Conservation (phyloP, 2,888 invertebrate species). For the Polyommatus iphigenia region DNA sequence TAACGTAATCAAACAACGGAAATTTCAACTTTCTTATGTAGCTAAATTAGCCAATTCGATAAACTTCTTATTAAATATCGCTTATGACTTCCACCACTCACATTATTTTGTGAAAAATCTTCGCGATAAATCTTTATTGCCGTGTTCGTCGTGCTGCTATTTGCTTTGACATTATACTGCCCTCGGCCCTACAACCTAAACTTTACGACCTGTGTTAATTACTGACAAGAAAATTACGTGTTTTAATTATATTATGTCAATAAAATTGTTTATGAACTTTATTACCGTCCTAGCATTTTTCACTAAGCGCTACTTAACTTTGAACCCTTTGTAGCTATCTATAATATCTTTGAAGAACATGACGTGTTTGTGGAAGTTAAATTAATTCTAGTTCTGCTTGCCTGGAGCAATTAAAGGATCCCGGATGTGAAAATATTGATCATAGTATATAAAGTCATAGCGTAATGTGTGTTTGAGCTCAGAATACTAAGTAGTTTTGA, state of each 20-base stretch:
- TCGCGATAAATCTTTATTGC: constrained; percentile 75
- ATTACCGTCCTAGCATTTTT: no score
- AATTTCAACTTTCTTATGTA: no score
- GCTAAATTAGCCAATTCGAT: no score
- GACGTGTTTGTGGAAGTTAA: background rate
- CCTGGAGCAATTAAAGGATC: constrained; percentile 4
- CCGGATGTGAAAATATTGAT: constrained; percentile 19
- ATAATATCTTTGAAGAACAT: background rate
- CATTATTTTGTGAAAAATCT: constrained; percentile 62
- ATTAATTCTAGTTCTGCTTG: constrained; percentile 6
- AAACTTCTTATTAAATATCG: no score
- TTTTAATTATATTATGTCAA: background rate
- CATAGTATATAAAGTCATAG: no score
- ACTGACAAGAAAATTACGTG: background rate
- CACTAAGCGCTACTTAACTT: no score
- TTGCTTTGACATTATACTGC: constrained; percentile 69
- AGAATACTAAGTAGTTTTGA: background rate
- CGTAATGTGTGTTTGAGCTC: background rate
- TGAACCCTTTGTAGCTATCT: background rate
- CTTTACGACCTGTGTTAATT: constrained; percentile 39
- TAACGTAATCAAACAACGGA: no score
- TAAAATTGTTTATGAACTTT: background rate
- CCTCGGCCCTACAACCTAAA: constrained; percentile 54
- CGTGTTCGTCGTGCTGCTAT: constrained; percentile 71
- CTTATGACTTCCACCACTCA: constrained; percentile 38